Evolutionary conservation across 2,797 vertebrate genomes (phyloP).

Genomic region (Apogon talboti): DNA sequence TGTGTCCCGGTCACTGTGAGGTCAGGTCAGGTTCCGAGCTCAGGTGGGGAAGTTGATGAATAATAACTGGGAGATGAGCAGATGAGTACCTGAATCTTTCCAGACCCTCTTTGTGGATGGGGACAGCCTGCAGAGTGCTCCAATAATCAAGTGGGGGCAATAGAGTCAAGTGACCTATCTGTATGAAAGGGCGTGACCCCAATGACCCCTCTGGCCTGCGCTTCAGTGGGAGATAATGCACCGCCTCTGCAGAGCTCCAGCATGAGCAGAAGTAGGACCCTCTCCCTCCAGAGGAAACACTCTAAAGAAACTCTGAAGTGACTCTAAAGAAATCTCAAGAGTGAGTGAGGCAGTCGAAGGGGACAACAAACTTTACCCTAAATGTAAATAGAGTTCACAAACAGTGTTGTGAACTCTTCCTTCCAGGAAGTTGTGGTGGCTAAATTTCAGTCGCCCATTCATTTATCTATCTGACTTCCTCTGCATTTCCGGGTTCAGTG

Average conservation of each 20-base stretch:
- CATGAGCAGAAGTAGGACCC: conserved; percentile 54
- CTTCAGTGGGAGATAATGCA: conserved; percentile 79
- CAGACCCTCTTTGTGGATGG: conserved; percentile 56
- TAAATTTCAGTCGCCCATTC: no score
- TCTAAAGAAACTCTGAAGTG: conserved; percentile 33
- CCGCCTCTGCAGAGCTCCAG: conserved; percentile 81
- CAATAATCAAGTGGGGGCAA: conserved; percentile 80
- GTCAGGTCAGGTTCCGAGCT: conserved; percentile 69
- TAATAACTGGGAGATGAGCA: conserved; percentile 69
- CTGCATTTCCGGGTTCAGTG: no score
- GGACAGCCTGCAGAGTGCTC: conserved; percentile 59
- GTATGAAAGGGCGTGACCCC: conserved; percentile 77
- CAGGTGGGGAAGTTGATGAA: conserved; percentile 75
- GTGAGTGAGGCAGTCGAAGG: conserved; percentile 23
- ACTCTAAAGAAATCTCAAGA: conserved; percentile 30
- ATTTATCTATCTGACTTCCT: no score
- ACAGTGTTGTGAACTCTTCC: no score
- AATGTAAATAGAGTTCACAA: conserved; percentile 12
- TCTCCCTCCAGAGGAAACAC: conserved; percentile 32
- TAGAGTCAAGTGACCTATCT: conserved; percentile 82
- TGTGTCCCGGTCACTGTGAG: conserved; percentile 38
- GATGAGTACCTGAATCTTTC: conserved; percentile 68
- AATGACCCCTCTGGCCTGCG: conserved; percentile 66
- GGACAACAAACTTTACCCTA: conserved; percentile 43
- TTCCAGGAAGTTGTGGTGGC: no score